Base-by-base conservation (phyloP, 2,113 vertebrate species). In the Lasiurus borealis region DNA sequence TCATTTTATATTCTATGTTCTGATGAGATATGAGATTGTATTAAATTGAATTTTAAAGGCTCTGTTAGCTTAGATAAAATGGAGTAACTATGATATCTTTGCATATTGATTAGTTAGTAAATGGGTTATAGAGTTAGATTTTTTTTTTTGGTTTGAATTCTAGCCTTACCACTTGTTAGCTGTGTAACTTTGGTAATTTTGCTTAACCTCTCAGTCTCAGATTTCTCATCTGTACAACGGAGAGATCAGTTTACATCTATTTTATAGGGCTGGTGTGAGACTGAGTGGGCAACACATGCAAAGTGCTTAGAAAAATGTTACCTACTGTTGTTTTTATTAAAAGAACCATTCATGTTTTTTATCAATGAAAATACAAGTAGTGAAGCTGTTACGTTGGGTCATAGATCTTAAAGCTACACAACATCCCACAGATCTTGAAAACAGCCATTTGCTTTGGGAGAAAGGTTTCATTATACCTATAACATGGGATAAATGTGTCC, bases 31-130 rank as follows among this genome's bases (percentile, higher is more conserved):
- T 76, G 7, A 19, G 9, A 44, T 68, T 86, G 18, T 69, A 80
- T 91, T 85, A 87, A 77, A 48, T 44, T 83, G 23, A 85, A 59
- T 85, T 86, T 93, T 7, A 85, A 81, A 88, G 68, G 12, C 18
- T 34, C 4, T 82, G 16, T 64, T 25, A 15, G 52, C 29, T 77
- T 92, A 82, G 34, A 27, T 94, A 48, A 81, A 93, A 80, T 75
- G 8, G 44, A 59, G 7, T 68, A 84, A 86, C 4, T 57, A 13
- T 80, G 23, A 12, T 75, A 3, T 75, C 23, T 92, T 69, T 72
- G 25, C 15, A 25, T 78, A 71, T 16, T 66, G 50, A 66, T 10
- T 40, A 46, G 14, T 91, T 82, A 54, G 19, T 78, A 40, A 80
- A 27, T 78, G 46, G 9, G 8, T 40, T 71, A 27, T 31, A 81